Conservation (phyloP, 2,113 vertebrate species). For the Microtus oregoni region DNA sequence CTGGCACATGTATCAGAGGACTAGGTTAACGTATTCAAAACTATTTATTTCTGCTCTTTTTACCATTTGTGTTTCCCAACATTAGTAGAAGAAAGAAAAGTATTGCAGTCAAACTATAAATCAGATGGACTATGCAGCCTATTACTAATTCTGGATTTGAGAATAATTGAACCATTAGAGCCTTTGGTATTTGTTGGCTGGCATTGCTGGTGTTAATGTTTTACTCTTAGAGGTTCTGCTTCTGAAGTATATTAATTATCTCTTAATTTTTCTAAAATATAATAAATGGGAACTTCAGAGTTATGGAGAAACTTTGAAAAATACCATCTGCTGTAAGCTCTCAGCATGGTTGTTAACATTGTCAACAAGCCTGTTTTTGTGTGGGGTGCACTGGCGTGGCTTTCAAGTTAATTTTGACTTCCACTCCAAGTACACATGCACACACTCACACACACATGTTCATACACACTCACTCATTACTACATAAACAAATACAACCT, state of each 20-base stretch:
- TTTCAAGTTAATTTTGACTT: conserved; percentile 52
- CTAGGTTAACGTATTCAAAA: not conserved
- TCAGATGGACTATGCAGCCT: not conserved
- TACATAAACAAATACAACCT: not conserved
- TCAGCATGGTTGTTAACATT: not conserved
- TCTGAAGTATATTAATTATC: not conserved
- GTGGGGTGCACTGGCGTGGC: not conserved
- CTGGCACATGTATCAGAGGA: conserved; percentile 13
- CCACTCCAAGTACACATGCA: not conserved
- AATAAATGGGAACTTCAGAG: not conserved
- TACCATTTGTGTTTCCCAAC: not conserved
- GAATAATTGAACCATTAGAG: not conserved
- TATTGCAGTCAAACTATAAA: not conserved
- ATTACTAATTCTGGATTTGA: not conserved
- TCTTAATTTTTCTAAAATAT: conserved; percentile 37
- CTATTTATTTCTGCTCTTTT: not conserved
- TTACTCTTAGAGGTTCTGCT: not conserved
- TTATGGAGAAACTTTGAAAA: conserved; percentile 17
- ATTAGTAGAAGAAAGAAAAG: not conserved
- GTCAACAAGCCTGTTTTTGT: not conserved
- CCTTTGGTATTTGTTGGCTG: not conserved
- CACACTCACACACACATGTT: too few relatives aligned
- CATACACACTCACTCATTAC: not conserved
- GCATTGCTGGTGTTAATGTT: not conserved
- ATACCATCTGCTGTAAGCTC: not conserved